A percentile compares a stretch with the other conserved stretches of the same genome.
These are phyloP conservation scores for Cyprinodon brontotheroides DNA, from an alignment of 2,113 vertebrate species.

Conservation along the genomic window DNA sequence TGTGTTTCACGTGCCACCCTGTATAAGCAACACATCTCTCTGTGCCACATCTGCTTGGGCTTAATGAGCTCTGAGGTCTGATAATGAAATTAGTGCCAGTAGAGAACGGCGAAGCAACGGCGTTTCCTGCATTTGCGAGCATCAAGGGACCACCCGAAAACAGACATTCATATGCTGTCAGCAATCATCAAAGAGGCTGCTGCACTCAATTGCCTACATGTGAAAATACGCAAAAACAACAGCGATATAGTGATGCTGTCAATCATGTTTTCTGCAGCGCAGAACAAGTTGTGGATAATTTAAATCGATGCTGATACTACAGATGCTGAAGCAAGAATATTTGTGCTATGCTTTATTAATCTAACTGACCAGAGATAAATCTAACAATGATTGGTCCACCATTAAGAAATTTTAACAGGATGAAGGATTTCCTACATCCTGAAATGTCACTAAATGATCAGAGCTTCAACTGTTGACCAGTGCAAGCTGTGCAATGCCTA, in stretches of 20 bases:
- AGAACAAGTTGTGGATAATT: slow-evolving; percentile 19
- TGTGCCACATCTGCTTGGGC: slow-evolving; percentile 63
- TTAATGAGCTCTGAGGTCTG: slow-evolving; percentile 66
- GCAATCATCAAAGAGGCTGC: slow-evolving; percentile 34
- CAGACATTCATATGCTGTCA: slow-evolving; percentile 48
- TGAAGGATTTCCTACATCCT: slow-evolving; percentile 41
- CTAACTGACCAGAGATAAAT: slow-evolving; percentile 1
- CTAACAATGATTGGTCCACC: slow-evolving; percentile 5
- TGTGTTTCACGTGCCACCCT: slow-evolving; percentile 51
- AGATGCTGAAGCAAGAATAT: background rate
- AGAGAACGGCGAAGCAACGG: slow-evolving; percentile 35
- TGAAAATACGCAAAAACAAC: slow-evolving; percentile 1
- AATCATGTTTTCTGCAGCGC: slow-evolving; percentile 31
- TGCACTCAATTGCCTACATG: slow-evolving; percentile 30
- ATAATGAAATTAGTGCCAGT: slow-evolving; percentile 64
- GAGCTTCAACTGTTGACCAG: background rate
- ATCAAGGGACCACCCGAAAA: slow-evolving; percentile 36
- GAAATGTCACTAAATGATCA: slow-evolving; percentile 37
- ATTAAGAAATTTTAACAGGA: slow-evolving; percentile 30
- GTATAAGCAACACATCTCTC: slow-evolving; percentile 48
- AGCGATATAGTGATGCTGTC: slow-evolving; percentile 23
- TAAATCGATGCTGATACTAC: slow-evolving; percentile 2
- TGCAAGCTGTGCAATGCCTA: background rate
- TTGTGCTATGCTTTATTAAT: background rate
- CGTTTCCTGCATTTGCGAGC: slow-evolving; percentile 34